phyloP scores from a whole-genome alignment of 64 coral and sea anemone species.

The Cladopsammia gracilis region DNA sequence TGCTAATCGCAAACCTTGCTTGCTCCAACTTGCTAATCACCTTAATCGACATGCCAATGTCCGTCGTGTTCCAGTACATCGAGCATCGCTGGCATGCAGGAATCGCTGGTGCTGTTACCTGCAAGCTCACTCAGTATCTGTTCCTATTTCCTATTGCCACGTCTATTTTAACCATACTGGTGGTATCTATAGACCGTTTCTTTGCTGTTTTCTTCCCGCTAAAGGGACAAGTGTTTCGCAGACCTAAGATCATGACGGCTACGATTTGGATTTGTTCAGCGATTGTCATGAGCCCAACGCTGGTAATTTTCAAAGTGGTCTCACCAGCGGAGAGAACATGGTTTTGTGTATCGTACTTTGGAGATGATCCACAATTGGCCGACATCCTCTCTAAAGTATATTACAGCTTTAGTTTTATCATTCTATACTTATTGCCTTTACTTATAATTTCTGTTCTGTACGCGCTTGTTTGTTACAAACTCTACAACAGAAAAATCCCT shows the following conservation, averaged over 20 bases:
- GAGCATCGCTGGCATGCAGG: conserved; percentile 29
- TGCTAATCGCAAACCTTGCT: conserved; percentile 82
- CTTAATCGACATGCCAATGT: conserved; percentile 68
- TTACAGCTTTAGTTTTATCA: conserved; percentile 57
- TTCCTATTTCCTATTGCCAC: conserved; percentile 71
- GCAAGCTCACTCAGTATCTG: conserved; percentile 59
- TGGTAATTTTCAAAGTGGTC: neutral
- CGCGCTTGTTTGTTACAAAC: conserved; percentile 51
- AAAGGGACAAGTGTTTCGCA: conserved; percentile 58
- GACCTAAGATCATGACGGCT: conserved; percentile 57
- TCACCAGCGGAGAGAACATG: neutral
- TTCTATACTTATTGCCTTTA: conserved; percentile 72
- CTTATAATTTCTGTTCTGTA: conserved; percentile 38
- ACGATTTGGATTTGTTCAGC: conserved; percentile 72
- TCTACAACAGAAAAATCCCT: conserved; percentile 72
- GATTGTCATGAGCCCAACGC: conserved; percentile 24
- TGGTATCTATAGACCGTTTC: conserved; percentile 83
- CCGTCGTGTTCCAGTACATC: conserved; percentile 25
- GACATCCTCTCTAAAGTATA: conserved; percentile 36
- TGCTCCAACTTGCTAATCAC: conserved; percentile 67
- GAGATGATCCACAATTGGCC: neutral
- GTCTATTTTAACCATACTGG: conserved; percentile 74
- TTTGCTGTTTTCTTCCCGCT: conserved; percentile 76
- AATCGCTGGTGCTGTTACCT: conserved; percentile 43
- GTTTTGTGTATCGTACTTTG: conserved; percentile 36